Base-by-base conservation (phyloP, 2,888 invertebrate genomes). In the Xanthostigma xanthostigma region DNA sequence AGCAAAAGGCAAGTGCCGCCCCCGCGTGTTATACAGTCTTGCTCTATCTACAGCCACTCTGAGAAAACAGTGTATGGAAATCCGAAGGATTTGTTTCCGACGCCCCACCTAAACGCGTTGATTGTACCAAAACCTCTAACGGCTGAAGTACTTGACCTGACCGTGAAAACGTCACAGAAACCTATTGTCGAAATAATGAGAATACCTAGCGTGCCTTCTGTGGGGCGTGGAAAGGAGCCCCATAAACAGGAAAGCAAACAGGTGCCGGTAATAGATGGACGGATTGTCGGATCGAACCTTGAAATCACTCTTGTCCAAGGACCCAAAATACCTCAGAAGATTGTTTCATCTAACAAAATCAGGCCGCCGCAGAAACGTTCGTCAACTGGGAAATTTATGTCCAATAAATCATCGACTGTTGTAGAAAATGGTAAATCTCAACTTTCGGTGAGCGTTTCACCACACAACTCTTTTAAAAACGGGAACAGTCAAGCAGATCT, bases 31-130 rank as follows among this genome's bases (percentile, higher is more conserved):
- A 74, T 74, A 9, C 82, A 80, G 57, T 79, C 75, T 0, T 76
- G 74, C 14, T 79, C 79, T 5, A 78, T 81, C 43, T 83, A 77
- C 62, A 74, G 78, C 0, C 71, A 71, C 56, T 73, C 73, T 1
- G 78, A 81, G 56, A 78, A 74, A 57, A 79, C 73, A 0, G 77
- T 83, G 1, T 84, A 84, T 55, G 82, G 83, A 0, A 81, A 84
- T 63, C 84, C 84, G 0, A 83, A 82, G 59, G 83, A 82, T 57
- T 71, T 72, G 64, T 73, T 76, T 0, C 73, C 74, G 0, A 70
- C 73, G 0, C 64, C 72, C 0, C 53, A 72, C 11, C 56, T 60
- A 35, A 60, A 62, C 49, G 54, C 62, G 0, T 72, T 70, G n/a
- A 75, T 58, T 11, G 38, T 36, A 8, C 14, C 37, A 2, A 45